Evolutionary conservation across 1,140 invertebrate genomes (phyloP).

Genomic region (Alviniconcha marisindica): DNA sequence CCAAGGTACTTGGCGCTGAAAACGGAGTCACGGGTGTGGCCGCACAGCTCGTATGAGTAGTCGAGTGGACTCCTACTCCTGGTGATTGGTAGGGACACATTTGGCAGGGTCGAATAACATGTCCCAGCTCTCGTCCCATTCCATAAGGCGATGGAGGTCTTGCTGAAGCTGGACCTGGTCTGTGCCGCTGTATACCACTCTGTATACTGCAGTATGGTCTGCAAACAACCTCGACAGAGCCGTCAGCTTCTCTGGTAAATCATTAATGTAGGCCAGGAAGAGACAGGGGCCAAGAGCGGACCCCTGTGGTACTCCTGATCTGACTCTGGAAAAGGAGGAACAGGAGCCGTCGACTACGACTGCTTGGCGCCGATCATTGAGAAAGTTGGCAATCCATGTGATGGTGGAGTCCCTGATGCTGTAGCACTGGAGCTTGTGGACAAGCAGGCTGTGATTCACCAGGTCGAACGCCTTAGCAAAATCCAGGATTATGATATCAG

Average conservation of each 20-base stretch:
- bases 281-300: not conserved
- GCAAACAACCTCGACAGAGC: not conserved
- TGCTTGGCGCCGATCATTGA: constrained; percentile 29
- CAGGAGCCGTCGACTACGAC: constrained; percentile 40
- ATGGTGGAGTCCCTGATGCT: constrained; percentile 9
- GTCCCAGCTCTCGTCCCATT: constrained; percentile 38
- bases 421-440: constrained; percentile 40
- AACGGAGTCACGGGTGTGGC: constrained; percentile 25
- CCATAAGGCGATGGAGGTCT: not conserved
- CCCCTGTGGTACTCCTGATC: constrained; percentile 19
- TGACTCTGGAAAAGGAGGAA: constrained; percentile 29
- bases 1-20: constrained; percentile 41
- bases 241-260: constrained; percentile 17
- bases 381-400: constrained; percentile 43
- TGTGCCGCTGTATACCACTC: not conserved
- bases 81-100: constrained; percentile 13
- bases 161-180: constrained; percentile 11
- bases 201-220: constrained; percentile 16
- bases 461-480: constrained; percentile 40
- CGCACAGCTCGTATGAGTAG: not conserved
- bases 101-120: constrained; percentile 45
- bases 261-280: constrained; percentile 39
- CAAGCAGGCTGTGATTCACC: constrained; percentile 39
- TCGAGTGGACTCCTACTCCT: constrained; percentile 17
- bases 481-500: constrained; percentile 37